A percentile compares a stretch with the other conserved stretches of the same genome.
Evolutionary conservation across 2,888 invertebrate species (phyloP).

Genomic region (Ormyrus rosae): DNA sequence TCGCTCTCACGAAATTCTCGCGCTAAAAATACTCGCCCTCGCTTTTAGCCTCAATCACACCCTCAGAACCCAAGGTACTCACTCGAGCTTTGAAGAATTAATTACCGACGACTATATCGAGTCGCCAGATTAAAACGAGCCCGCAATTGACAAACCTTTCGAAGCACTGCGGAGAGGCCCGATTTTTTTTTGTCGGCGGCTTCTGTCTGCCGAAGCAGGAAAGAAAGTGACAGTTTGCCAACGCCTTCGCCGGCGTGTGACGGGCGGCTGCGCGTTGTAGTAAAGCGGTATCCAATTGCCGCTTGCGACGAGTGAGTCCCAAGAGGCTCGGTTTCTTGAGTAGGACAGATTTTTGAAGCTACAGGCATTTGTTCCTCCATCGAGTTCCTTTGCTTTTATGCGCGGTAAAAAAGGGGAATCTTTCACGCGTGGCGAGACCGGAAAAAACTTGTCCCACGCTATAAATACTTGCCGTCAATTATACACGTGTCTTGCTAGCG

Average conservation of each 20-base stretch:
- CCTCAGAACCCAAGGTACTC: not conserved
- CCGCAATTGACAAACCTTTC: conserved; percentile 44
- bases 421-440: conserved; percentile 17
- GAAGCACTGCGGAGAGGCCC: not conserved
- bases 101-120: conserved; percentile 21
- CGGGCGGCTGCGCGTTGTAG: too few species aligned
- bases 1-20: conserved; percentile 6
- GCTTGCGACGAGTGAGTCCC: conserved; percentile 6
- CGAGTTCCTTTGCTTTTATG: conserved; percentile 12
- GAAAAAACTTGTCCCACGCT: conserved; percentile 32
- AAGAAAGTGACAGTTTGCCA: too few species aligned
- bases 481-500: not conserved
- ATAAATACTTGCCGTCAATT: conserved; percentile 35
- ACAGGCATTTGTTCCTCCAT: conserved; percentile 2
- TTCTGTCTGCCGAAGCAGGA: too few species aligned
- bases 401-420: conserved; percentile 22
- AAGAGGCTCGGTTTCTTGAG: conserved; percentile 34
- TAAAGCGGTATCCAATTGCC: conserved; percentile 36
- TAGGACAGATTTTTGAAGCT: conserved; percentile 28
- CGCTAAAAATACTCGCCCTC: conserved; percentile 12
- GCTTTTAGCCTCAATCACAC: not conserved
- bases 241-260: too few species aligned
- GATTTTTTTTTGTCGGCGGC: too few species aligned
- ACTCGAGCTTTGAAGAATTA: not conserved
- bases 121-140: not conserved